Percentiles rank a stretch among this genome's conserved stretches.
Evolutionary conservation across 2,113 vertebrate genomes (phyloP).

Genomic region (Eubucco bourcierii): DNA sequence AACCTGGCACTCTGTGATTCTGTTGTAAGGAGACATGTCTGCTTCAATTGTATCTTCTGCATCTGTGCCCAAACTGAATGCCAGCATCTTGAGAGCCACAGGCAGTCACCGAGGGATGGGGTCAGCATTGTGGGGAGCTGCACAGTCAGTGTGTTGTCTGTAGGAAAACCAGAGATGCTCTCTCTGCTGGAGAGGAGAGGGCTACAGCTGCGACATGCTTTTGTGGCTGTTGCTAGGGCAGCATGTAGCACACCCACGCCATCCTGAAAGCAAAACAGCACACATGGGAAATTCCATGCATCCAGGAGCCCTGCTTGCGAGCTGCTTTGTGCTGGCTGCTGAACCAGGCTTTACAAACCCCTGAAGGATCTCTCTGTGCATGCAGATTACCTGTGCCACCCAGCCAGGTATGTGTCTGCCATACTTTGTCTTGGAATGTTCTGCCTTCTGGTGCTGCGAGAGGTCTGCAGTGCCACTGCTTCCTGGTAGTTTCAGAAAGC

Average conservation of each 20-base stretch:
- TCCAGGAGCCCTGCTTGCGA: neutral
- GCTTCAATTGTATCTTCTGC: neutral
- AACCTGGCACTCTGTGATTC: too few species aligned
- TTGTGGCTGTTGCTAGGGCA: constrained; percentile 50
- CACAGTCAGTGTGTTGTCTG: neutral
- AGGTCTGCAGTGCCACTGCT: neutral
- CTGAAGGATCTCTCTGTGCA: neutral
- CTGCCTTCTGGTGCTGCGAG: neutral
- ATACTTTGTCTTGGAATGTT: neutral
- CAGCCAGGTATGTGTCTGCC: neutral
- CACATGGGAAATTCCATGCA: neutral
- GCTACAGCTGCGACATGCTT: constrained; percentile 22
- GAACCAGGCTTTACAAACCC: neutral
- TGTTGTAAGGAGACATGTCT: neutral
- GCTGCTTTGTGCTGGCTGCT: neutral
- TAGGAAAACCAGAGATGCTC: neutral
- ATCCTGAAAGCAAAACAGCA: neutral
- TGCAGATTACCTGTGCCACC: neutral
- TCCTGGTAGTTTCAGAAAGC: neutral
- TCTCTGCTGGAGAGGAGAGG: neutral
- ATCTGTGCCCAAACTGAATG: neutral
- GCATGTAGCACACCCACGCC: constrained; percentile 15
- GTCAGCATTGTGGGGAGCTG: neutral
- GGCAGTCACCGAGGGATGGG: neutral
- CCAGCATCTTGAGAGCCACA: neutral